Evolutionary conservation across 2,888 invertebrate genomes (phyloP), one percentile per base, ranked within the genome.

Genomic region (Drosophila putrida): DNA sequence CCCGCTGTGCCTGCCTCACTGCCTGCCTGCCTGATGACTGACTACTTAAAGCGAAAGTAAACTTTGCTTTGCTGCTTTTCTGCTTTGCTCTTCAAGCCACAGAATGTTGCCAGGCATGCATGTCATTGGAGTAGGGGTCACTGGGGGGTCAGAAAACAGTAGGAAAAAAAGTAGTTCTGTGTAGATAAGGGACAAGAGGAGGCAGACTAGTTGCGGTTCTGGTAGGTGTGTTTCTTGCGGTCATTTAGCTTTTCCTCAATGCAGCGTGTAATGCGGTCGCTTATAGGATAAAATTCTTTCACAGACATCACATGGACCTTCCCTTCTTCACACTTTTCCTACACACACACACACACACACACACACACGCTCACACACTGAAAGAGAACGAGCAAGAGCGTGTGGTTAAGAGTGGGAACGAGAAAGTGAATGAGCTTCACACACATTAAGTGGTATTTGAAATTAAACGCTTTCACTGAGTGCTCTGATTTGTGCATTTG

Each of bases 41-140:
- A 80, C 82, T 84, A 87, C 82, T 87, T 87, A 77, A 84, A 87
- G 76, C 78, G 71, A 87, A 87, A 82, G 87, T 82, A 82, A 87
- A 84, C 78, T 84, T 84, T 80, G 72, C 85, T 75, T 76, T 73
- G 65, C 66, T 62, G 73, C 81, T 75, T 76, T 73, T 64, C 66
- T 62, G 73, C 81, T 53, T 57, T 62, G 71, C 65, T 65, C 71
- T 70, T 75, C 64, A 51, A 50, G 61, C 46, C 41, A 47, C 47
- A 71, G 44, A 65, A 71, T 64, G 71, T 49, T 73, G 44, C 54
- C 47, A 46, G 71, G 47, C 47, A 66, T 67, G 58, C 76, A 20
- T 55, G 59, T 47, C 55, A 43, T 31, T 61, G 35, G n/a, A 13
- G 33, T 25, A 5, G 25, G 50, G n/a, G 10, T 11, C 15, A 31